Base-by-base conservation (phyloP, 2,113 vertebrate species). In the Brachyistius frenatus region DNA sequence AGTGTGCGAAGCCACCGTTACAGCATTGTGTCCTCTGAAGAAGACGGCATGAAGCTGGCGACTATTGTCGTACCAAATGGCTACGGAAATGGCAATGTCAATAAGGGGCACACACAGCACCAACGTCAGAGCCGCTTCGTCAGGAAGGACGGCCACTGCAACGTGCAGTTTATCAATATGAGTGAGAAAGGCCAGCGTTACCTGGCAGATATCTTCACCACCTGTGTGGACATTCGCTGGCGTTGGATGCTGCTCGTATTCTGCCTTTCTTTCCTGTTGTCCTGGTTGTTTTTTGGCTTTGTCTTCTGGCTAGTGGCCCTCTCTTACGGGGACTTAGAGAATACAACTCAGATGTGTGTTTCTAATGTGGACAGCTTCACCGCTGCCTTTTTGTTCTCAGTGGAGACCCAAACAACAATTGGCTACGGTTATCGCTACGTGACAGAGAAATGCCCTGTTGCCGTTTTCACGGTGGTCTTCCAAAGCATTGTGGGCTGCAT, bases 161-260 rank as follows among this genome's bases (percentile, higher is more conserved):
- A 99, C 0, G 97, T 99, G 49, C 97, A 98, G 89, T 98, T 99
- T 66, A 93, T 99, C 91, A 98, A 99, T 11, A 97, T 99, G 93
- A 97, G 97, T 0, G 97, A 98, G 92, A 99, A 99, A 83, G 96
- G 97, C 85, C 98, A 98, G 79, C 95, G 98, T 52, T 99, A 99
- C 93, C 91, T 99, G 76, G 97, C 97, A 2, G 98, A 99, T 74
- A 98, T 99, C 94, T 99, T 99, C 81, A 99, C 98, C 81, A 99
- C 98, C 0, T 99, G 98, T 0, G 97, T 99, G 90, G 98, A 99
- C 95, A 96, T 98, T 78, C 98, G 97, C 93, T 99, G 98, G 98
- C 94, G 97, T 44, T 99, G 97, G 97, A 98, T 99, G 98, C 92
- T 99, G 78, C 94, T 98, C 14, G 89, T 99, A 89, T 99, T 99